A percentile compares a stretch with the other conserved stretches of the same genome.
Conservation (phyloP, 2,797 vertebrate genomes). For the Sebastes taczanowskii region DNA sequence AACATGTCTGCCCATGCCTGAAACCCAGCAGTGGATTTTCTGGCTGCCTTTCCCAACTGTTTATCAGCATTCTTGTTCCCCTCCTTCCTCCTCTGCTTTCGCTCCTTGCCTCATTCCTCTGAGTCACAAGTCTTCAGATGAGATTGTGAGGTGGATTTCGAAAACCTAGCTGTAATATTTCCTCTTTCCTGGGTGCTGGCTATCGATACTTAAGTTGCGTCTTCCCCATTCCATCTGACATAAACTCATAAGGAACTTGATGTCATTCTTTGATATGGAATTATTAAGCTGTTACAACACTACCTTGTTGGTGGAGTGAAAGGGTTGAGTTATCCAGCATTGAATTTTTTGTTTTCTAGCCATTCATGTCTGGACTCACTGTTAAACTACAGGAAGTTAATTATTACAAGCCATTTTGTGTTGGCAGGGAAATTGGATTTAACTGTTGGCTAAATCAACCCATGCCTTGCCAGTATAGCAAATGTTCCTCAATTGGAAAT, state of each 20-base stretch:
- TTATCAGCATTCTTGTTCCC: neutral
- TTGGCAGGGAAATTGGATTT: slow-evolving; percentile 6
- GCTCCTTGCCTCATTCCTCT: slow-evolving; percentile 48
- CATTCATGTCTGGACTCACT: neutral
- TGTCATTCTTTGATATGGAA: neutral
- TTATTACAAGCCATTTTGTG: slow-evolving; percentile 17
- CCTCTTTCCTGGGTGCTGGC: neutral
- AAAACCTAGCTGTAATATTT: slow-evolving; percentile 36
- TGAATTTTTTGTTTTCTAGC: neutral
- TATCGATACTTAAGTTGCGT: neutral
- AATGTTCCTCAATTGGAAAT: neutral
- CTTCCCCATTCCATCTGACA: neutral
- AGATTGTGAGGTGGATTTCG: slow-evolving; percentile 42
- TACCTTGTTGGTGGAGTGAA: neutral
- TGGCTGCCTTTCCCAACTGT: slow-evolving; percentile 1
- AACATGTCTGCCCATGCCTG: slow-evolving; percentile 9
- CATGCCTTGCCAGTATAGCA: neutral
- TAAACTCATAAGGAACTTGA: neutral
- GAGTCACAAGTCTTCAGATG: slow-evolving; percentile 66
- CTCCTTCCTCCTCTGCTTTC: slow-evolving; percentile 4
- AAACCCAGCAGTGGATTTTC: slow-evolving; percentile 36
- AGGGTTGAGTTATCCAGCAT: neutral
- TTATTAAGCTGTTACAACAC: neutral
- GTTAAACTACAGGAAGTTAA: slow-evolving; percentile 17
- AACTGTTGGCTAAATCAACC: neutral